Evolutionary conservation across 37 sponge, comb jelly and placozoan genomes (phyloP), one percentile per base, ranked within the genome.

Genomic region (Beroe forskalii): DNA sequence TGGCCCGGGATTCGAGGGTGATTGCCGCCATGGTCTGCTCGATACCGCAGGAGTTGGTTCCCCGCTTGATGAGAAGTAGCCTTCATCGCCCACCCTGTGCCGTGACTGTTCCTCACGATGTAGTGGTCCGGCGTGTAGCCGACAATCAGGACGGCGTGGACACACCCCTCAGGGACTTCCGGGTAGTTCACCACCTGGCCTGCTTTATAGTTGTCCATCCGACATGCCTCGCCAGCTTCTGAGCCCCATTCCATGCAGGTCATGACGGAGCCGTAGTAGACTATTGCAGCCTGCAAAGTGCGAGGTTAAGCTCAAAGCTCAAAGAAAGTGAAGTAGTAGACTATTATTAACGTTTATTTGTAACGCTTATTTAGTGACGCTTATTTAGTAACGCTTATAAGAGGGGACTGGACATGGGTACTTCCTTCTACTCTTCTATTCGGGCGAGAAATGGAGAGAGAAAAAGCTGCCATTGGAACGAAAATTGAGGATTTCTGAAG

Each of bases 11-110:
- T 48, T 48, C 55, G 12, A 48, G 12, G 12, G 55, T 17, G 55
- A 48, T 64, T 20, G 31, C 66, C 66, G 31, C 66, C 25, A 64
- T 27, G 66, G 25, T 28, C 25, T 8, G 3, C 66, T 64, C 66
- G 27, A 80, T 42, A 4, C 86, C 86, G 27, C 86, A 80, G 25
- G 86, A 80, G 86, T 80, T 80, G 86, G 55, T 80, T 41, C 55
- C 55, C 8, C 55, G 24, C 40, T 38, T 4, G 4, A 80, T 80
- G 38, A 27, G 86, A 80, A 80, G 86, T 80, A 43, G 40, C 86
- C 86, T 1, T 42, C 12, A 3, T 42, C 55, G 40, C 86, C 86
- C 55, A 23, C 40, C 27, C 23, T 80, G 31, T 8, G 24, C 86
- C 86, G 55, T 80, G 86, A 43, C 25, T n/a, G 86, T 80, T 64